Evolutionary conservation across 2,888 invertebrate genomes (phyloP).

Genomic region (Nymphalis c-album): DNA sequence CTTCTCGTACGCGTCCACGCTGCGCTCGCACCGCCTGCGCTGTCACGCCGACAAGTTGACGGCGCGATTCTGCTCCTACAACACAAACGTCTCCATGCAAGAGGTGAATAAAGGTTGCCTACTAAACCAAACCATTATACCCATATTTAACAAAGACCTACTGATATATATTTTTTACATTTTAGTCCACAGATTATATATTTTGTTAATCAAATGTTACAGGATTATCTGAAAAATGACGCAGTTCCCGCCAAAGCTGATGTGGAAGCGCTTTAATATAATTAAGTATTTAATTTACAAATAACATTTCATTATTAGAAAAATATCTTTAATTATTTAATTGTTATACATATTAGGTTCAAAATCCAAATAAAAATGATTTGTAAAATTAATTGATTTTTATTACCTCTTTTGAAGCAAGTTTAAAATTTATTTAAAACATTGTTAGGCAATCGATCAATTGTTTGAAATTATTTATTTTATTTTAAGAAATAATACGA

Average conservation of each 20-base stretch:
- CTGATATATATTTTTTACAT: background rate
- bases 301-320: slow-evolving; percentile 27
- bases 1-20: slow-evolving; percentile 80
- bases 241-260: slow-evolving; percentile 54
- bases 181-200: background rate
- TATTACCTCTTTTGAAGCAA: no score
- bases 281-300: slow-evolving; percentile 20
- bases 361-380: slow-evolving; percentile 7
- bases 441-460: no score
- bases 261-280: slow-evolving; percentile 60
- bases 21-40: slow-evolving; percentile 79
- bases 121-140: no score
- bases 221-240: slow-evolving; percentile 64
- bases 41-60: slow-evolving; percentile 78
- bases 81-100: slow-evolving; percentile 42
- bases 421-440: no score
- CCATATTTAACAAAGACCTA: background rate
- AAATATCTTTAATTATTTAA: slow-evolving; percentile 11
- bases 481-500: no score
- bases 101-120: slow-evolving; percentile 39
- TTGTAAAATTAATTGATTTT: background rate
- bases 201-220: slow-evolving; percentile 29
- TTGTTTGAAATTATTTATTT: no score
- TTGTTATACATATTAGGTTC: slow-evolving; percentile 17
- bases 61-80: slow-evolving; percentile 44